Base-by-base conservation (phyloP, 2,113 vertebrate species). In the Centropus unirufus region DNA sequence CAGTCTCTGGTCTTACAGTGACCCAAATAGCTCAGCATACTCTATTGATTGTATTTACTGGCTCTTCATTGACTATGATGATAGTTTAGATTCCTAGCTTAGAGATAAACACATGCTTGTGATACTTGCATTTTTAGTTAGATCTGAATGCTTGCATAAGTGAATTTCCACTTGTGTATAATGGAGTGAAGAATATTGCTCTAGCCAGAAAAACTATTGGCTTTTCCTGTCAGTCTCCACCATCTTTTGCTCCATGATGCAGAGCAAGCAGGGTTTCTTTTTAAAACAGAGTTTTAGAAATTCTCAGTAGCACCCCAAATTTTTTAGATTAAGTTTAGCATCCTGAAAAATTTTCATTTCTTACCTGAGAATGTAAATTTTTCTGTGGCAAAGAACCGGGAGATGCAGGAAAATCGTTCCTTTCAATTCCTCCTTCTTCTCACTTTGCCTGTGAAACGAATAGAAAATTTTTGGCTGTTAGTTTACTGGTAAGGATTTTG, bases 71-170 rank as follows among this genome's bases (percentile, higher is more conserved):
- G 87, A 36, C 46, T 62, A 9, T 68, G 80, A 40, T 30, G n/a
- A 36, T 69, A 83, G n/a, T 52, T 76, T 66, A 83, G 36, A 55
- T 89, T 81, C 24, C 19, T 55, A 0, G 9, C 20, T 83, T 47
- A 51, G 39, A 75, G 52, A 22, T 81, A 87, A 92, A 82, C n/a
- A 36, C 6, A 6, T 34, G 34, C 27, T 49, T 69, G 18, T 62
- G 16, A 12, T 24, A 49, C 0, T 0, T 12, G 10, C 1, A 0
- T 69, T 77, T 89, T 87, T 64, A 69, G 9, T 21, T 76, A 27
- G 3, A 18, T 61, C 67, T 58, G 46, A 80, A 49, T 54, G 47
- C 34, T 62, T 49, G 52, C n/a, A 21, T 46, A 64, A 40, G 12
- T 39, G 4, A 76, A 49, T 92, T 89, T 89, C 20, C 46, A 40